Evolutionary conservation across 1,140 invertebrate species (phyloP).

Genomic region (Trichomalopsis sarcophagae): DNA sequence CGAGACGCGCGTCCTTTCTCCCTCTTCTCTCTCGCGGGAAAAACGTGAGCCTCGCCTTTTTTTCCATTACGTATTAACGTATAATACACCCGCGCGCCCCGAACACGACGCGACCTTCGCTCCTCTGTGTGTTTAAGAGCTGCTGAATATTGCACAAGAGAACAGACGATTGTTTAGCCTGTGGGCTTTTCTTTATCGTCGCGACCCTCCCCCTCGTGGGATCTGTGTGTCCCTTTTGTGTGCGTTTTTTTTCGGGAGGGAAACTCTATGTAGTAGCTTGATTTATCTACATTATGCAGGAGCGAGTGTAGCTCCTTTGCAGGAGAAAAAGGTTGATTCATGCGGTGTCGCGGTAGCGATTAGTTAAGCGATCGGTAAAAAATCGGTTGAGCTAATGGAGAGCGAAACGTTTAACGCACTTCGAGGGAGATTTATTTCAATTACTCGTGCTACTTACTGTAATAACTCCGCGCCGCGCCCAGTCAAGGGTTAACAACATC

Average conservation of each 20-base stretch:
- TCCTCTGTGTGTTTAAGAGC: neutral
- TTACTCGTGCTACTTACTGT: too few species aligned
- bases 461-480: too few species aligned
- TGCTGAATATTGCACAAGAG: neutral
- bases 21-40: neutral
- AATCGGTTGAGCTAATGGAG: neutral
- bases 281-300: too few species aligned
- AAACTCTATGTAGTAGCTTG: too few species aligned
- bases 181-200: too few species aligned
- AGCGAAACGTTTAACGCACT: neutral
- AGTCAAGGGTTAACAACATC: neutral
- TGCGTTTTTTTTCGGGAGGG: too few species aligned
- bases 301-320: too few species aligned
- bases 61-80: conserved; percentile 18
- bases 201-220: too few species aligned
- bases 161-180: neutral
- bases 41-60: conserved; percentile 37
- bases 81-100: too few species aligned
- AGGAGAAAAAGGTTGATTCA: too few species aligned
- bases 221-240: too few species aligned
- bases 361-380: neutral
- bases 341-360: neutral
- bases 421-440: neutral
- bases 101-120: conserved; percentile 29
- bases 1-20: conserved; percentile 25